Conservation (phyloP, 1,140 invertebrate genomes). For the Bombus pyrosoma region DNA sequence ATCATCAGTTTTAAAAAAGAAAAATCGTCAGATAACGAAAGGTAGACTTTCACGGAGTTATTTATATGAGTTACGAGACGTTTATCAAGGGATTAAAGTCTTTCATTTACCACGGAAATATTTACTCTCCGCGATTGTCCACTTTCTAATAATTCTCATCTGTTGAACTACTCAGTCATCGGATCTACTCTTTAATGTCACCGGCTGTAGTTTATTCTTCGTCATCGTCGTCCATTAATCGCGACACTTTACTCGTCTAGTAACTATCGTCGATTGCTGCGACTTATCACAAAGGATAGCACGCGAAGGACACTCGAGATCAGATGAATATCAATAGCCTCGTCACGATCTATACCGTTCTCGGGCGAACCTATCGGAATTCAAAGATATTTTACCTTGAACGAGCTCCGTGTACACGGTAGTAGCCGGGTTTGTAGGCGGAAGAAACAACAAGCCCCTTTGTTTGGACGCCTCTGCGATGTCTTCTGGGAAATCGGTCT, state of each 20-base stretch:
- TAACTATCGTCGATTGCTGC: neutral
- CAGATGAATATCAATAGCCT: slow-evolving; percentile 36
- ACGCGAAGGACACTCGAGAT: slow-evolving; percentile 7
- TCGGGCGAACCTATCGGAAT: slow-evolving; percentile 43
- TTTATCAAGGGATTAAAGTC: neutral
- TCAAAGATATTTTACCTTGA: slow-evolving; percentile 50
- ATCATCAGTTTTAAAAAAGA: neutral
- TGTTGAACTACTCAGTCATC: neutral
- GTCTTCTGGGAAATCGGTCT: slow-evolving; percentile 60
- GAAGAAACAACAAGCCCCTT: slow-evolving; percentile 51
- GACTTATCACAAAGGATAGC: slow-evolving; percentile 36
- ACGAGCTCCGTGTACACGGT: slow-evolving; percentile 9
- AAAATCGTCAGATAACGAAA: neutral
- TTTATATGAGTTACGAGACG: neutral
- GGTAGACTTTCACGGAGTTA: neutral
- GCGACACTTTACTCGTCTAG: slow-evolving; percentile 6
- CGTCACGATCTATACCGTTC: slow-evolving; percentile 34
- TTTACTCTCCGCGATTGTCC: slow-evolving; percentile 5
- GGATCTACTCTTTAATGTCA: neutral
- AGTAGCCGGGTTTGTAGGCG: slow-evolving; percentile 20
- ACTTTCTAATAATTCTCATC: slow-evolving; percentile 26
- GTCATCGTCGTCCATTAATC: neutral
- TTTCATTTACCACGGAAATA: neutral
- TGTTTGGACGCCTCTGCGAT: slow-evolving; percentile 36
- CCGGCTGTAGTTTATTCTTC: neutral